A percentile compares a stretch with the other conserved stretches of the same genome.
Conservation (phyloP, 2,797 vertebrate genomes). For the Decapterus maruadsi region DNA sequence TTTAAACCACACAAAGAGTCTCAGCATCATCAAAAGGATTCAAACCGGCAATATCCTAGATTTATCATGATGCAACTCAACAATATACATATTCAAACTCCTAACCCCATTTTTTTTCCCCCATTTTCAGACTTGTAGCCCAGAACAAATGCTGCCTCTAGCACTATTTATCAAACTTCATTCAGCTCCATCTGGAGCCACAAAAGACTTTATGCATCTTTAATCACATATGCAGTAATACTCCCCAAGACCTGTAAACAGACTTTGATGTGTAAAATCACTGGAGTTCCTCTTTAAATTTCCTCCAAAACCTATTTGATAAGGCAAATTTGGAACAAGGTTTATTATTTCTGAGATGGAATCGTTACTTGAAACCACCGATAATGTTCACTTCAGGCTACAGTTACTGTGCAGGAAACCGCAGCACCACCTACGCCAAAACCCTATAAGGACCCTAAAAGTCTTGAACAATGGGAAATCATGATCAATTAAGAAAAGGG, state of each 20-base stretch:
- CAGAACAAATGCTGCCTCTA: not conserved
- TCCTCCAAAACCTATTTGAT: not conserved
- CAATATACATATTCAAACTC: not conserved
- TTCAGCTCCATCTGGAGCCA: not conserved
- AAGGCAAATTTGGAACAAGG: not conserved
- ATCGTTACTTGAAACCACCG: constrained; percentile 8
- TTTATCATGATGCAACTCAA: not conserved
- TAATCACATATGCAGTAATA: not conserved
- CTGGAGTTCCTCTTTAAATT: not conserved
- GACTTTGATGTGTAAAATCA: not conserved
- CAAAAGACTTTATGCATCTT: not conserved
- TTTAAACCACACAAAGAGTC: constrained; percentile 5
- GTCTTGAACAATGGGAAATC: constrained; percentile 59
- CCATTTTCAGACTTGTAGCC: not conserved
- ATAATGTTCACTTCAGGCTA: not conserved
- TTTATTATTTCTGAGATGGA: not conserved
- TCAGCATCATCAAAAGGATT: not conserved
- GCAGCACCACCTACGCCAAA: not conserved
- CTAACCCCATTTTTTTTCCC: not conserved
- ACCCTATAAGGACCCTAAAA: constrained; percentile 29
- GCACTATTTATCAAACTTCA: not conserved
- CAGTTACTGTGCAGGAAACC: constrained; percentile 30
- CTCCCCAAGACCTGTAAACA: not conserved
- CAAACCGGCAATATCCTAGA: not conserved
- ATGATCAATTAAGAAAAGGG: constrained; percentile 60